Percentiles rank a stretch among this genome's conserved stretches.
These are phyloP conservation scores for Alloplasta piceator DNA, from an alignment of 2,888 invertebrate genomes.

Conservation along the genomic window DNA sequence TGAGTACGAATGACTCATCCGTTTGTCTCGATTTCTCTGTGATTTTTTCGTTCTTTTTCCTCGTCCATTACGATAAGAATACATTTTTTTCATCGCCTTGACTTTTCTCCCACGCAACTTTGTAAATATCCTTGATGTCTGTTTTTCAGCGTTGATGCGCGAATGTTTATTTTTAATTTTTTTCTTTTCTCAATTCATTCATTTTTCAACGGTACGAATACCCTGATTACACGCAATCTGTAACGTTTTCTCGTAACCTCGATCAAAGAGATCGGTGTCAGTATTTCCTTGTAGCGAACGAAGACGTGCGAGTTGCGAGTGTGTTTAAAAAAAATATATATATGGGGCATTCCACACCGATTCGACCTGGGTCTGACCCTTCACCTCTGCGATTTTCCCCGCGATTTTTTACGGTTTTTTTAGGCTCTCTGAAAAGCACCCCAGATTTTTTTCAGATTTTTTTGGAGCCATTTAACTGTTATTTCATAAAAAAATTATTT, in stretches of 20 bases:
- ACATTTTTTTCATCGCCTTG: slow-evolving; percentile 4
- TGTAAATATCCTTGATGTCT: background rate
- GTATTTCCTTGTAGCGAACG: slow-evolving; percentile 52
- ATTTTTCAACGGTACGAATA: slow-evolving; percentile 13
- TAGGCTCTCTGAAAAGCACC: too few relatives aligned
- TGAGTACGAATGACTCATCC: slow-evolving; percentile 25
- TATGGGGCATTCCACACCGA: too few relatives aligned
- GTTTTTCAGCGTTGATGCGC: background rate
- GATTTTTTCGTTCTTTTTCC: slow-evolving; percentile 3
- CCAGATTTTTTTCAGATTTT: too few relatives aligned
- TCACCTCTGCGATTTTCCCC: too few relatives aligned
- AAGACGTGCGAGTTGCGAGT: slow-evolving; percentile 53
- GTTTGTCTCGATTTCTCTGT: slow-evolving; percentile 20
- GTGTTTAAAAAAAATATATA: too few relatives aligned
- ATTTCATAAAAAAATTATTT: too few relatives aligned
- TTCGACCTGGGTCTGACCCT: too few relatives aligned
- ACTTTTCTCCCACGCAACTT: background rate
- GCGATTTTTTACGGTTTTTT: too few relatives aligned
- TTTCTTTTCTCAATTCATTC: too few relatives aligned
- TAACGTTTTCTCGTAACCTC: slow-evolving; percentile 62
- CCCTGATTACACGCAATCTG: slow-evolving; percentile 48
- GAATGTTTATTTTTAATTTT: too few relatives aligned
- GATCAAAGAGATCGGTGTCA: slow-evolving; percentile 65
- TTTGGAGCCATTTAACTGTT: too few relatives aligned
- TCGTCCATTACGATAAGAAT: slow-evolving; percentile 16